phyloP scores from a whole-genome alignment of 2,888 invertebrate species.

The Charanyca ferruginea region DNA sequence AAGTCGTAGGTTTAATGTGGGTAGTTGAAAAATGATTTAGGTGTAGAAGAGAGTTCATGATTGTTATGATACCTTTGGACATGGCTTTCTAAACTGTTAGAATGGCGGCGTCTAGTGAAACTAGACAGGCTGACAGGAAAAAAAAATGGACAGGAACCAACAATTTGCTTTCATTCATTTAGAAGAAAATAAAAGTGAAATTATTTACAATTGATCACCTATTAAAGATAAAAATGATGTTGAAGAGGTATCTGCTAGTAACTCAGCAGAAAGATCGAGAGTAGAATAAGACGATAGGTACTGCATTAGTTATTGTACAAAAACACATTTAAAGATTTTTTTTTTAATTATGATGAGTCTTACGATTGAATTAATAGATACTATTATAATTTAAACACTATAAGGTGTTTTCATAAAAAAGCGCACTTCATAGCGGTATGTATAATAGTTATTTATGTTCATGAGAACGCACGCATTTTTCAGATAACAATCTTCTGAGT shows the following conservation, averaged over 20 bases:
- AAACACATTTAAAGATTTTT: too few relatives aligned
- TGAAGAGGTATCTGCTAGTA: not conserved
- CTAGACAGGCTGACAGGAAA: not conserved
- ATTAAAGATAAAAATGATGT: not conserved
- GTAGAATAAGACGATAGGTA: constrained; percentile 2
- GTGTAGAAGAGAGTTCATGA: constrained; percentile 23
- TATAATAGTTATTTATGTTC: constrained; percentile 30
- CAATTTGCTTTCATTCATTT: constrained; percentile 19
- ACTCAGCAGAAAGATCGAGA: constrained; percentile 24
- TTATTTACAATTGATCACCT: not conserved
- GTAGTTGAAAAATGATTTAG: constrained; percentile 38
- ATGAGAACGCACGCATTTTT: constrained; percentile 60
- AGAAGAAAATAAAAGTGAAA: constrained; percentile 8
- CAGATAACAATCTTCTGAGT: constrained; percentile 47
- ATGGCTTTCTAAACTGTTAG: constrained; percentile 25
- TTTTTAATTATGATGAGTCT: not conserved
- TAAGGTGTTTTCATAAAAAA: constrained; percentile 22
- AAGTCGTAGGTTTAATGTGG: constrained; percentile 33
- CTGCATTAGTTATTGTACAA: too few relatives aligned
- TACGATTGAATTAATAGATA: not conserved
- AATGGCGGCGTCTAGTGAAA: not conserved
- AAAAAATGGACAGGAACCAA: not conserved
- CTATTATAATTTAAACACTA: constrained; percentile 10
- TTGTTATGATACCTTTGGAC: constrained; percentile 7
- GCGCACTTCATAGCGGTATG: constrained; percentile 17